Evolutionary conservation across 2,888 invertebrate genomes (phyloP).

Genomic region (Carpatolechia fugitivella): DNA sequence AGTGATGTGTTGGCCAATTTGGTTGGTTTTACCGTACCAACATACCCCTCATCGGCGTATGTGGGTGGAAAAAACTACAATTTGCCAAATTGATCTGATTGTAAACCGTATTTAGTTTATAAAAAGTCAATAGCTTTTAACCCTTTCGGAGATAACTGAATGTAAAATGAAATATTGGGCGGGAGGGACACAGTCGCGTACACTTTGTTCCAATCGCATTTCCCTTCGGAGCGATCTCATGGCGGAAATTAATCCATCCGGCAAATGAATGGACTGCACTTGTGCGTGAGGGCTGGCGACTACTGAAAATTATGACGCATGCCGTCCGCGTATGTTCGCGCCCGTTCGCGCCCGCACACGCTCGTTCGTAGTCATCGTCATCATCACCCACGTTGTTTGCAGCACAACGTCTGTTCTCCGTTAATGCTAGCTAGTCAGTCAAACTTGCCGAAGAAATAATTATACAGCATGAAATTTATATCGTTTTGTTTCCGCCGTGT

Average conservation of each 20-base stretch:
- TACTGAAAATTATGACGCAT: too few relatives aligned
- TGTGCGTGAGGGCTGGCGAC: slow-evolving; percentile 54
- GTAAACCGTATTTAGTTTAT: not conserved
- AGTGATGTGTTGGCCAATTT: too few relatives aligned
- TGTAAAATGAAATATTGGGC: slow-evolving; percentile 58
- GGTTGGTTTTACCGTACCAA: too few relatives aligned
- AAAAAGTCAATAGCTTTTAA: slow-evolving; percentile 33
- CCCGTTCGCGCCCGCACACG: too few relatives aligned
- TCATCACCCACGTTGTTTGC: too few relatives aligned
- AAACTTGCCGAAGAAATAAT: too few relatives aligned
- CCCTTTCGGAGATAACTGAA: slow-evolving; percentile 54
- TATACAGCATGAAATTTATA: too few relatives aligned
- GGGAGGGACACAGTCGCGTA: slow-evolving; percentile 43
- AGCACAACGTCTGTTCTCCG: too few relatives aligned
- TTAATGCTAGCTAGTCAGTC: too few relatives aligned
- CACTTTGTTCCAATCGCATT: slow-evolving; percentile 74
- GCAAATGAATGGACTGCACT: slow-evolving; percentile 76
- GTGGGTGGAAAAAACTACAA: not conserved
- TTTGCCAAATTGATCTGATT: not conserved
- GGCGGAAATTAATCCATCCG: slow-evolving; percentile 77
- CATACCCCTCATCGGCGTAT: not conserved
- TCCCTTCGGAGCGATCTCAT: slow-evolving; percentile 74
- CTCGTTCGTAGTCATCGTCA: too few relatives aligned
- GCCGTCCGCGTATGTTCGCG: too few relatives aligned
- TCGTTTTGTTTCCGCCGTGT: too few relatives aligned